Percentiles rank a stretch among this genome's conserved stretches.
phyloP scores from a whole-genome alignment of 1,140 invertebrate genomes.

The Heliconius himera region DNA sequence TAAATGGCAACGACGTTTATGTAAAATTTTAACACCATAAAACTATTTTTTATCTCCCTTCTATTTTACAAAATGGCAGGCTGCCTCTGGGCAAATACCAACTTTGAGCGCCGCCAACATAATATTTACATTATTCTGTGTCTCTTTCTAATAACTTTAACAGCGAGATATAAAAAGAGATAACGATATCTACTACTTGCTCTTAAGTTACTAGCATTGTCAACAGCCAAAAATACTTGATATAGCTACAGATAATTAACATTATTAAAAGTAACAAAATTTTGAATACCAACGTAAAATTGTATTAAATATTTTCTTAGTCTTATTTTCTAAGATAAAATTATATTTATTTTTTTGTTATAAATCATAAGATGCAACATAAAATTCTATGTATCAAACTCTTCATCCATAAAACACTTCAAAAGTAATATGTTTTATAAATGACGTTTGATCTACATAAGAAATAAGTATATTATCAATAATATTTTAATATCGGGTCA shows the following conservation, averaged over 20 bases:
- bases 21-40: conserved; percentile 81
- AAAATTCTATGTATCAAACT: too few species aligned
- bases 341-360: too few species aligned
- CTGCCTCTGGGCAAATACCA: conserved; percentile 80
- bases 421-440: too few species aligned
- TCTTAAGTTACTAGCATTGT: conserved; percentile 60
- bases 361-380: too few species aligned
- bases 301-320: background rate
- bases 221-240: conserved; percentile 67
- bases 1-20: conserved; percentile 78
- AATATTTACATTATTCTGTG: conserved; percentile 45
- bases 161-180: conserved; percentile 20
- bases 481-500: too few species aligned
- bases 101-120: conserved; percentile 67
- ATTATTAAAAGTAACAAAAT: background rate
- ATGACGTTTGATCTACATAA: too few species aligned
- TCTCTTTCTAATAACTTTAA: conserved; percentile 43
- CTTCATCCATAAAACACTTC: too few species aligned
- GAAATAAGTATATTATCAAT: too few species aligned
- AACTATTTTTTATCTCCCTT: conserved; percentile 82
- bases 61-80: conserved; percentile 81
- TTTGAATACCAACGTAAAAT: background rate
- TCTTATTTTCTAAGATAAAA: too few species aligned
- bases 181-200: conserved; percentile 41
- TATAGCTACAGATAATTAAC: conserved; percentile 1